These are phyloP conservation scores for Laticauda colubrina DNA, from an alignment of 2,113 vertebrate genomes.

Conservation along the genomic window DNA sequence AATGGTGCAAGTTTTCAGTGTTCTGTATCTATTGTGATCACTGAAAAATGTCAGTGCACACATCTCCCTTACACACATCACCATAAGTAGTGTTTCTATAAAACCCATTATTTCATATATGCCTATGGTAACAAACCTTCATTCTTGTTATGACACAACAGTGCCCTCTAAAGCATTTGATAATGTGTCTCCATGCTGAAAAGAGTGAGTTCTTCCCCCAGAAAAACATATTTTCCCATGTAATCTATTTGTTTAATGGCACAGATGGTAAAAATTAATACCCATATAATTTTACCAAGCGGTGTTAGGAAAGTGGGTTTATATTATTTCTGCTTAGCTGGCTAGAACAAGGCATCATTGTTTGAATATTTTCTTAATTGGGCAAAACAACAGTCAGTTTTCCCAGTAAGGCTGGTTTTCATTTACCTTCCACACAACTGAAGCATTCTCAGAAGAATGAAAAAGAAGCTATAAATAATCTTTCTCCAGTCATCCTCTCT, in stretches of 20 bases:
- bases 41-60: neutral
- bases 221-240: neutral
- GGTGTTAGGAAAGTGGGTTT: neutral
- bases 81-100: neutral
- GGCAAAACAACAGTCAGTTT: neutral
- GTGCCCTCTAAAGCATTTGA: neutral
- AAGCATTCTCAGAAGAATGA: neutral
- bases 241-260: neutral
- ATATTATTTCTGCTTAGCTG: neutral
- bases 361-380: neutral
- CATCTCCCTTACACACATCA: neutral
- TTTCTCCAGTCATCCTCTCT: neutral
- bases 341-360: neutral
- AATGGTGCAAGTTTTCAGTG: neutral
- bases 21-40: neutral
- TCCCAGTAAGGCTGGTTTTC: neutral
- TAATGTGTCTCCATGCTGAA: neutral
- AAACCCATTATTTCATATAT: neutral
- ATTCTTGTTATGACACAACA: neutral
- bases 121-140: neutral
- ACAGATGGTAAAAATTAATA: neutral
- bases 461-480: neutral
- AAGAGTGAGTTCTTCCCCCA: neutral
- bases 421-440: neutral
- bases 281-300: neutral